Percentiles rank a stretch among this genome's conserved stretches.
Conservation (phyloP, 1,140 invertebrate species). For the Bombus balteatus region DNA sequence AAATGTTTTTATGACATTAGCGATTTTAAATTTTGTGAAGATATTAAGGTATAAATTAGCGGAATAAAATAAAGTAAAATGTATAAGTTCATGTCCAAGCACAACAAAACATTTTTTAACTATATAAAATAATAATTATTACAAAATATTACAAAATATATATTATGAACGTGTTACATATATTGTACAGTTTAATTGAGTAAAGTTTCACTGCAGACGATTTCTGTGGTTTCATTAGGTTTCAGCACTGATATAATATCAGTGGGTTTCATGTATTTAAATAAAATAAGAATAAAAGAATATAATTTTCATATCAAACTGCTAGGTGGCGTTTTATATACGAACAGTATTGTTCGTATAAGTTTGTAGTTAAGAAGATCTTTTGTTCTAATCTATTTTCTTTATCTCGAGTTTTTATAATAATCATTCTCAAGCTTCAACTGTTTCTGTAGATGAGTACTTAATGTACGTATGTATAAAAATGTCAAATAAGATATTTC, state of each 20-base stretch:
- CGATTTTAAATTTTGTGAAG: background rate
- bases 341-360: background rate
- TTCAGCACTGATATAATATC: no score
- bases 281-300: background rate
- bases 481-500: background rate
- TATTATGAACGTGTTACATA: background rate
- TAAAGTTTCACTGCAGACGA: no score
- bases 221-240: no score
- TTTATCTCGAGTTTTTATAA: slow-evolving; percentile 11
- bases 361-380: background rate
- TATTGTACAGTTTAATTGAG: no score
- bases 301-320: background rate
- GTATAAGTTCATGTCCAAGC: background rate
- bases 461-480: background rate
- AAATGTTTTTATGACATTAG: background rate
- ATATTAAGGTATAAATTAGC: background rate
- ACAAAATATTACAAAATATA: background rate
- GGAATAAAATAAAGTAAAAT: background rate
- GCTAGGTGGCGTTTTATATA: background rate
- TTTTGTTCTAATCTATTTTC: slow-evolving; percentile 21
- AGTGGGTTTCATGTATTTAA: background rate
- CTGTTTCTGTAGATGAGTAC: background rate
- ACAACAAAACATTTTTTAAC: background rate
- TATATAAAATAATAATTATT: background rate
- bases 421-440: background rate